A percentile compares a stretch with the other conserved stretches of the same genome.
phyloP scores from a whole-genome alignment of 2,113 vertebrate species.

The Carassius auratus region DNA sequence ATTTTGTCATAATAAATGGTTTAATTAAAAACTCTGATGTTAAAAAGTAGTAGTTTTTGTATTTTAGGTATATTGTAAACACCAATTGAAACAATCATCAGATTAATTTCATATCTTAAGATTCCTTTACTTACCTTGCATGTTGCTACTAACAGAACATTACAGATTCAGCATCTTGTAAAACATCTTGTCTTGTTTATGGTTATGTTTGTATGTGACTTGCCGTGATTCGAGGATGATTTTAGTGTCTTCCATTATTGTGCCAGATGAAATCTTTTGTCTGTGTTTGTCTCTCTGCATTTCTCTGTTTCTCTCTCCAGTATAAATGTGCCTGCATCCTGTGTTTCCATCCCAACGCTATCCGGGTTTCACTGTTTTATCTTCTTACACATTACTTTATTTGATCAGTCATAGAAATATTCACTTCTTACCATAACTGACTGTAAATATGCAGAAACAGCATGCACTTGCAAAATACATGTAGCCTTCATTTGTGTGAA shows the following conservation, averaged over 20 bases:
- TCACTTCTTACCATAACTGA: background rate
- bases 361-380: conserved; percentile 65
- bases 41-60: background rate
- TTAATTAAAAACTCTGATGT: background rate
- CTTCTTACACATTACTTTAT: conserved; percentile 53
- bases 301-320: conserved; percentile 58
- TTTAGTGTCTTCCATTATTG: conserved; percentile 32
- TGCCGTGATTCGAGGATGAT: conserved; percentile 4
- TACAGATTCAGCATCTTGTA: conserved; percentile 24
- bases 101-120: background rate
- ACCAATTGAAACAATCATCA: background rate
- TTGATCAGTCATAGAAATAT: background rate
- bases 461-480: conserved; percentile 37
- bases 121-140: background rate
- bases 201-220: conserved; percentile 11
- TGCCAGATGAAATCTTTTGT: conserved; percentile 52
- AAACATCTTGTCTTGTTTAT: conserved; percentile 25
- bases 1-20: background rate
- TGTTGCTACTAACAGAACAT: background rate
- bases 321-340: conserved; percentile 67
- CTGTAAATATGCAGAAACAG: background rate
- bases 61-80: background rate
- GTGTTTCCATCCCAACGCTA: conserved; percentile 66
- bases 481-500: background rate
- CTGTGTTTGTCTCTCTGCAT: conserved; percentile 45